A percentile compares a stretch with the other conserved stretches of the same genome.
Evolutionary conservation across 2,113 vertebrate species (phyloP).

Genomic region (Urocynchramus pylzowi): DNA sequence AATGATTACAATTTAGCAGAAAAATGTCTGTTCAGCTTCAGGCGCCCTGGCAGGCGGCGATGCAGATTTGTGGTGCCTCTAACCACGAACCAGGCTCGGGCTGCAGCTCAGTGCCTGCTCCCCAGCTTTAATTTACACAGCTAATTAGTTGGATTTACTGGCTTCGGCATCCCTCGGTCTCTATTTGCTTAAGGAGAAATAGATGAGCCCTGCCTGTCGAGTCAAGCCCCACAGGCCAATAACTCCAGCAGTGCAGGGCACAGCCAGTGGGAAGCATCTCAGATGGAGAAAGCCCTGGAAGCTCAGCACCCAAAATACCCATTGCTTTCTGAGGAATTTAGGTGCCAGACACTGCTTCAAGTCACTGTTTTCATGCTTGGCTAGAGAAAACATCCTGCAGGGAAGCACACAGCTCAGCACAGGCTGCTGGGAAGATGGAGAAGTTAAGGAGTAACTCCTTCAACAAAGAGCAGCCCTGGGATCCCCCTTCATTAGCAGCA

Average conservation of each 20-base stretch:
- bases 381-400: not conserved
- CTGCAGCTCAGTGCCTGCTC: not conserved
- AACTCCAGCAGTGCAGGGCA: not conserved
- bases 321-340: not conserved
- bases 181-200: not conserved
- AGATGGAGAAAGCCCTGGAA: not conserved
- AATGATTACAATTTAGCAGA: constrained; percentile 3
- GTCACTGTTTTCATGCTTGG: not conserved
- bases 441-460: not conserved
- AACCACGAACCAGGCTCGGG: not conserved
- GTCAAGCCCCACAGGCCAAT: not conserved
- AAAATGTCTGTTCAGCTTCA: not conserved
- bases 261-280: not conserved
- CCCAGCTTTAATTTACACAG: constrained; percentile 34
- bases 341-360: not conserved
- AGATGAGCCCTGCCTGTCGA: not conserved
- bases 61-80: constrained; percentile 28
- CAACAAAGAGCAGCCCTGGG: not conserved
- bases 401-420: not conserved
- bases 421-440: not conserved
- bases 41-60: not conserved
- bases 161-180: constrained; percentile 10
- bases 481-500: not conserved
- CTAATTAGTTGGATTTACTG: constrained; percentile 50
- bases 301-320: fast-evolving